Conservation (phyloP, 2,113 vertebrate species). For the Myotis lucifugus region DNA sequence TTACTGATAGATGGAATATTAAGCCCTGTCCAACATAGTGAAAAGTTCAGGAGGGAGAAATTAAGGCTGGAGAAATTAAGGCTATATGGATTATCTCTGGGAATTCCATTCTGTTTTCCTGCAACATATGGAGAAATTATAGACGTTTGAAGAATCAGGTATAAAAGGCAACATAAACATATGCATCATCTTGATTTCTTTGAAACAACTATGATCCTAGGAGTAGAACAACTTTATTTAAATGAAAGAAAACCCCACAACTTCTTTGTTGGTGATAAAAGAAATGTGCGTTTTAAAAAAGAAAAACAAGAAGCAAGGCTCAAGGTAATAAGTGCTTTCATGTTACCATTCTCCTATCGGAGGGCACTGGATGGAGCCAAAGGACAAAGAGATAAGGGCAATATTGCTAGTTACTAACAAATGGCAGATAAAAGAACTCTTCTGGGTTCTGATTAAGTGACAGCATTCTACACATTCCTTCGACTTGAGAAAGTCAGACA, state of each 20-base stretch:
- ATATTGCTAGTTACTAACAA: constrained; percentile 87
- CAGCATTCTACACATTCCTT: constrained; percentile 96
- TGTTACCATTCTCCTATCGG: constrained; percentile 78
- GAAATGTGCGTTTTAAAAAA: constrained; percentile 61
- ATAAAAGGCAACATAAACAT: not conserved
- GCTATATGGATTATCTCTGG: not conserved
- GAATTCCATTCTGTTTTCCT: constrained; percentile 44
- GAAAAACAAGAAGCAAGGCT: constrained; percentile 73
- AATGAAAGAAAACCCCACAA: constrained; percentile 54
- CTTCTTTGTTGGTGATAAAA: constrained; percentile 65
- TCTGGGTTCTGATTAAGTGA: constrained; percentile 93
- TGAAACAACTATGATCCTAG: constrained; percentile 31
- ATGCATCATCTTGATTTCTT: constrained; percentile 26
- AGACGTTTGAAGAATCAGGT: constrained; percentile 54
- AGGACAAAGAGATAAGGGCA: constrained; percentile 85
- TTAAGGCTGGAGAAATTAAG: constrained; percentile 32
- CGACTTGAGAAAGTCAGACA: constrained; percentile 87
- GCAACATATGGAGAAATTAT: not conserved
- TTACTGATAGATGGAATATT: not conserved
- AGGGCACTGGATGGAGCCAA: constrained; percentile 81
- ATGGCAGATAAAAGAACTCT: constrained; percentile 89
- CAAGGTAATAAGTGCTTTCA: constrained; percentile 82
- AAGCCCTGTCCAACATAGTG: not conserved
- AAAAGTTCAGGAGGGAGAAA: constrained; percentile 18
- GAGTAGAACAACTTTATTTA: constrained; percentile 22